Evolutionary conservation across 2,113 vertebrate genomes (phyloP).

Genomic region (Serinus canaria): DNA sequence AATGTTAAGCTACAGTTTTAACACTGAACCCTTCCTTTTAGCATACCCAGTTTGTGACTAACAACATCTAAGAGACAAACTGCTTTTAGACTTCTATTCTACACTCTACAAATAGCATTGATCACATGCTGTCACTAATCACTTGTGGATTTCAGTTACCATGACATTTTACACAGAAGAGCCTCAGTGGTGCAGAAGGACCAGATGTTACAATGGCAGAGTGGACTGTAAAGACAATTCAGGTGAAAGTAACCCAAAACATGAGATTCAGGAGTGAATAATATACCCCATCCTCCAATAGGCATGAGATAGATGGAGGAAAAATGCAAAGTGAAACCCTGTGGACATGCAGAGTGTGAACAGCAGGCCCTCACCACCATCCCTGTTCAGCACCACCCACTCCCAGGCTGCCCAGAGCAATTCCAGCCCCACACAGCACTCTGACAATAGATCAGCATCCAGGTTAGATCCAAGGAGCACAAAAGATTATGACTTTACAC

Average conservation of each 20-base stretch:
- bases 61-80: not conserved
- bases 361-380: not conserved
- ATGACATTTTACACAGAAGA: not conserved
- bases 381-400: fast-evolving
- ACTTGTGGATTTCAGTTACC: not conserved
- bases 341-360: no score
- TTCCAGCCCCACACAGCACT: not conserved
- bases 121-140: not conserved
- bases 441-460: not conserved
- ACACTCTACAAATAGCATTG: fast-evolving
- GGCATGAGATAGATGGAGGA: not conserved
- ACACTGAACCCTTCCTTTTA: not conserved
- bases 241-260: not conserved
- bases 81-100: not conserved
- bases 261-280: not conserved
- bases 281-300: not conserved
- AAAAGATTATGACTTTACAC: not conserved
- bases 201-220: not conserved
- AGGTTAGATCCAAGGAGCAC: not conserved
- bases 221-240: not conserved
- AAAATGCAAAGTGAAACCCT: not conserved
- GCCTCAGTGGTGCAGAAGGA: not conserved
- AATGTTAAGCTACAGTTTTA: not conserved
- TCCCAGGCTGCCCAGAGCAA: not conserved
- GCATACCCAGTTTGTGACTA: not conserved